Percentiles rank a stretch among this genome's conserved stretches.
phyloP scores from a whole-genome alignment of 2,888 invertebrate genomes.

The Macrosoma leucophasiata region DNA sequence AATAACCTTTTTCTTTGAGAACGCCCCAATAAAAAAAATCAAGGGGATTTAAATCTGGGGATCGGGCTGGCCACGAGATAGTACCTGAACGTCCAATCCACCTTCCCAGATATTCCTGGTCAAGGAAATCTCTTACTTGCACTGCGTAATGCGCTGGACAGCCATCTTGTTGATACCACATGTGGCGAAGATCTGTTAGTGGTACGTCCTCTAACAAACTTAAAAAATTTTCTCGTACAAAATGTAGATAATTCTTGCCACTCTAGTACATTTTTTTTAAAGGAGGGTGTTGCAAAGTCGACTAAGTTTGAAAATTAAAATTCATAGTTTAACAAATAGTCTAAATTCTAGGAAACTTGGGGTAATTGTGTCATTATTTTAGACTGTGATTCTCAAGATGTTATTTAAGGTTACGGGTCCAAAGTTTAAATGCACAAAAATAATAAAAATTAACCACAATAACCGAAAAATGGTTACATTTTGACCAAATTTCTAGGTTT shows the following conservation, averaged over 20 bases:
- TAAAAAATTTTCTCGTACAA: slow-evolving; percentile 15
- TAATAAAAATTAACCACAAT: too few species aligned
- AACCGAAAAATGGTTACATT: too few species aligned
- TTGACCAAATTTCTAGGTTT: too few species aligned
- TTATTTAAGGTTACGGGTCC: too few species aligned
- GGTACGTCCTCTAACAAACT: slow-evolving; percentile 13
- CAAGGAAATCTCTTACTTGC: slow-evolving; percentile 6
- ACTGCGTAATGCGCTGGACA: slow-evolving; percentile 13
- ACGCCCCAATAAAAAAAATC: slow-evolving; percentile 14
- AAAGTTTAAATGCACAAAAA: too few species aligned
- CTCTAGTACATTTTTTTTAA: too few species aligned
- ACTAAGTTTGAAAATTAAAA: too few species aligned
- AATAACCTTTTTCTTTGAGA: slow-evolving; percentile 8
- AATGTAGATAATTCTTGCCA: slow-evolving; percentile 14
- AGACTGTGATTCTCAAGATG: too few species aligned
- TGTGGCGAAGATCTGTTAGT: slow-evolving; percentile 3
- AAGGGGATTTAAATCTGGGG: slow-evolving; percentile 15
- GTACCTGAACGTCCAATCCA: slow-evolving; percentile 19
- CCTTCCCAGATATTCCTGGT: slow-evolving; percentile 8
- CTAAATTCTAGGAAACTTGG: too few species aligned
- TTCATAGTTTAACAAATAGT: too few species aligned
- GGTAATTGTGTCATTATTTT: too few species aligned
- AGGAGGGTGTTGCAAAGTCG: too few species aligned
- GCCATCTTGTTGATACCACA: slow-evolving; percentile 14
- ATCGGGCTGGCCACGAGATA: slow-evolving; percentile 19